Evolutionary conservation across 2,888 invertebrate genomes (phyloP).

Genomic region (Caenorhabditis sp.): DNA sequence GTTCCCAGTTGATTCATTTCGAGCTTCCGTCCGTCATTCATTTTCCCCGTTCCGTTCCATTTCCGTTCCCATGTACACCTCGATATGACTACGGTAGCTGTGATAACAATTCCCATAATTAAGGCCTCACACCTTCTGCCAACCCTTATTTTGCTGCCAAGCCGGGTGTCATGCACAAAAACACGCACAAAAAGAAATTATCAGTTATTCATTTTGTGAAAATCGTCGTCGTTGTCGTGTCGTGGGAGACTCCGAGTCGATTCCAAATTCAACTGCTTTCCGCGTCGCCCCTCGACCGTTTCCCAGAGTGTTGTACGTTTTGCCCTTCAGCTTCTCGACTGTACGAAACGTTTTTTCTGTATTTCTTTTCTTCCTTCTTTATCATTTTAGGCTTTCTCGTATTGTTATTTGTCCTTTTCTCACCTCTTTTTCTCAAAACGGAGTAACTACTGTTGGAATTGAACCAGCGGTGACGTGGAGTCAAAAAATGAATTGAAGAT

Average conservation of each 20-base stretch:
- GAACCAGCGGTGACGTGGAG: slow-evolving; percentile 78
- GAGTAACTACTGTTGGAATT: slow-evolving; percentile 75
- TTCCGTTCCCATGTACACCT: background rate
- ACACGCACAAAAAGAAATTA: slow-evolving; percentile 31
- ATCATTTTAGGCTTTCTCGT: slow-evolving; percentile 4
- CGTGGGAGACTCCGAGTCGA: slow-evolving; percentile 9
- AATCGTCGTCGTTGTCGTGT: slow-evolving; percentile 5
- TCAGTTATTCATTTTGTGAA: slow-evolving; percentile 37
- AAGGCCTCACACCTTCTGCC: slow-evolving; percentile 8
- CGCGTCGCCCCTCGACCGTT: background rate
- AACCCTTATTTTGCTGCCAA: slow-evolving; percentile 9
- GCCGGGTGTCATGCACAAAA: slow-evolving; percentile 22
- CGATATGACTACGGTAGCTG: slow-evolving; percentile 15
- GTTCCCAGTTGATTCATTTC: slow-evolving; percentile 2
- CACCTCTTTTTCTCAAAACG: slow-evolving; percentile 4
- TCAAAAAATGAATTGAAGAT: no score
- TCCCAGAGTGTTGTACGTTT: background rate
- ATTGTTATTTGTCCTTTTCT: background rate
- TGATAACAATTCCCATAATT: slow-evolving; percentile 46
- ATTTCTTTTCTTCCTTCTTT: background rate
- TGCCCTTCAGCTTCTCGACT: slow-evolving; percentile 4
- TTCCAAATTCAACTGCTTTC: background rate
- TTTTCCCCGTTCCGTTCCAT: background rate
- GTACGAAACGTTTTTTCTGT: slow-evolving; percentile 10
- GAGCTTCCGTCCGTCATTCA: background rate